A percentile compares a stretch with the other conserved stretches of the same genome.
Conservation (phyloP, 30 jellyfish, hydroid and myxozoan genomes). For the Aurelia sp. region DNA sequence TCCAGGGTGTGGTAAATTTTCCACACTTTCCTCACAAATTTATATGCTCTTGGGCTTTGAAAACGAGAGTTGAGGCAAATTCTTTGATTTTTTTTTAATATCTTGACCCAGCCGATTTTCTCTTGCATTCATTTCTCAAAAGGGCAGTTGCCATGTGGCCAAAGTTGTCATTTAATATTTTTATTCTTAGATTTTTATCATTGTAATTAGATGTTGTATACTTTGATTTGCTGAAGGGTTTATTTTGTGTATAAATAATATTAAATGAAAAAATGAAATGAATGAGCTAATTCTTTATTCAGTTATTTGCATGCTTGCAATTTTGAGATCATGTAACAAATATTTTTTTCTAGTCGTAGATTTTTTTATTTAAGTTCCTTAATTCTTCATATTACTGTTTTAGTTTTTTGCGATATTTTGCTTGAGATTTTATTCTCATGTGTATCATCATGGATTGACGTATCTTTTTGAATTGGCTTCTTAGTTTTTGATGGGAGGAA, state of each 20-base stretch:
- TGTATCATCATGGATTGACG: too few relatives aligned
- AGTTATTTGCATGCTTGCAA: neutral
- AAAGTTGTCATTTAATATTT: neutral
- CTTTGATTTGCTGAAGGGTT: too few relatives aligned
- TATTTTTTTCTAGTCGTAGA: neutral
- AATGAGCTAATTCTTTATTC: conserved; percentile 1
- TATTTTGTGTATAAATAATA: too few relatives aligned
- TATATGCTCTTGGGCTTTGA: conserved; percentile 36
- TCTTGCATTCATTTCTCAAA: neutral
- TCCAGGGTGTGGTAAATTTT: conserved; percentile 52
- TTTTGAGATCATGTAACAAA: neutral
- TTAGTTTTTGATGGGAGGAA: too few relatives aligned
- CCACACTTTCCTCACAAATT: too few relatives aligned
- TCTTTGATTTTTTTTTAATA: conserved; percentile 12
- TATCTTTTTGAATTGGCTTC: too few relatives aligned
- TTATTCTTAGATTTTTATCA: too few relatives aligned
- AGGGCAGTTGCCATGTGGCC: neutral
- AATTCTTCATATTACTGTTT: too few relatives aligned
- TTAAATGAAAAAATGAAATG: too few relatives aligned
- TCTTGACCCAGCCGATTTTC: conserved; percentile 10
- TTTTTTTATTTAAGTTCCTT: neutral
- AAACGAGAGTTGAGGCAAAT: conserved; percentile 42
- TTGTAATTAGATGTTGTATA: too few relatives aligned
- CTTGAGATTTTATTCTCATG: too few relatives aligned
- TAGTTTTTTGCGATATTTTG: too few relatives aligned